Conservation (phyloP, 1,140 invertebrate genomes). For the Apis cerana region DNA sequence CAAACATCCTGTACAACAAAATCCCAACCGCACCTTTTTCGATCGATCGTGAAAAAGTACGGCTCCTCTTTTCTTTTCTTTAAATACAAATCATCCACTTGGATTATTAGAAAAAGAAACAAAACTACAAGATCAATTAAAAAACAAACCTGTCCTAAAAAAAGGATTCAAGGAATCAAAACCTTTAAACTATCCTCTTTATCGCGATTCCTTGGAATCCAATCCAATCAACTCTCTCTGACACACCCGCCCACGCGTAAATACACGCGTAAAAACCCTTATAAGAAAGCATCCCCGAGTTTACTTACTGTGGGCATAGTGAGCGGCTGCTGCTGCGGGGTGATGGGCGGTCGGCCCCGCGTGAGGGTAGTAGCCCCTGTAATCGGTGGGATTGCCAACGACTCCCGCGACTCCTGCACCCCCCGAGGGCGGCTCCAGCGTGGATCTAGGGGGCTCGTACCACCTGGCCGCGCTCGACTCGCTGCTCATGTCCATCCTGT, state of each 20-base stretch:
- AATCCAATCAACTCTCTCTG: too few species aligned
- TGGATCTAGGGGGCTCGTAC: conserved; percentile 78
- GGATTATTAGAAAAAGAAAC: neutral
- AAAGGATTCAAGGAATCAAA: too few species aligned
- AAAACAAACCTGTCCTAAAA: too few species aligned
- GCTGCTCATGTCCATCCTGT: conserved; percentile 81
- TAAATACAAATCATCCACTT: too few species aligned
- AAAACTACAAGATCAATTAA: too few species aligned
- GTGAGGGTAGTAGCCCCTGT: conserved; percentile 79
- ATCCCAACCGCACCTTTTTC: neutral
- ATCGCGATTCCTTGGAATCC: too few species aligned
- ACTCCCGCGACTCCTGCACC: conserved; percentile 71
- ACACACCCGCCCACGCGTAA: too few species aligned
- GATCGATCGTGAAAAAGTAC: neutral
- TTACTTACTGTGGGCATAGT: conserved; percentile 81
- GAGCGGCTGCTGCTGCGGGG: conserved; percentile 76
- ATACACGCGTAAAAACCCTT: too few species aligned
- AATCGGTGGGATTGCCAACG: conserved; percentile 76
- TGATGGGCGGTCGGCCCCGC: conserved; percentile 78
- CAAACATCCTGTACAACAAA: neutral
- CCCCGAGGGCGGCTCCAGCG: conserved; percentile 76
- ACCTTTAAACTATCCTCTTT: too few species aligned
- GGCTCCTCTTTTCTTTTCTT: too few species aligned
- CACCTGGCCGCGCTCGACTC: conserved; percentile 79
- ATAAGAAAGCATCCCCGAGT: too few species aligned